Evolutionary conservation across 2,797 vertebrate species (phyloP).

Genomic region (Esox lucius): DNA sequence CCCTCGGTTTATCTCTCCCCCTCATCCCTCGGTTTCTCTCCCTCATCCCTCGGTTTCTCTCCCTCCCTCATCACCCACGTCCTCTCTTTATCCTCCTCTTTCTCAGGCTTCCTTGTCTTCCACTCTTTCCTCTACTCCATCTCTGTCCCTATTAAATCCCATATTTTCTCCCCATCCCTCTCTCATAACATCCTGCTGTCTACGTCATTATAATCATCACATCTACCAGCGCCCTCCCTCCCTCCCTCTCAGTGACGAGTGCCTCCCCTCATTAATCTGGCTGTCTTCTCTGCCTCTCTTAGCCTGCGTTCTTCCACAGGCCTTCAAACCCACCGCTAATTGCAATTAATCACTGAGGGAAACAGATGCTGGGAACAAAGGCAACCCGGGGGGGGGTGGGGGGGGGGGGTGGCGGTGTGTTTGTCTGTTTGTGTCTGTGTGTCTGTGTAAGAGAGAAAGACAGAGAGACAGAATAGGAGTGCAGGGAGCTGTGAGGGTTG

Average conservation of each 20-base stretch:
- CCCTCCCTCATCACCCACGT: constrained; percentile 9
- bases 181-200: constrained; percentile 33
- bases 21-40: constrained; percentile 36
- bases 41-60: constrained; percentile 39
- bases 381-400: constrained; percentile 68
- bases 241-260: constrained; percentile 73
- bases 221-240: neutral
- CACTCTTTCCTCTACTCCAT: neutral
- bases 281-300: constrained; percentile 91
- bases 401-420: neutral
- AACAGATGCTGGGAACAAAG: constrained; percentile 98
- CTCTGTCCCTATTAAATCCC: neutral
- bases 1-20: too few relatives aligned
- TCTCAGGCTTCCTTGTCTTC: neutral
- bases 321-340: constrained; percentile 96
- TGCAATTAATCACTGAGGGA: constrained; percentile 99
- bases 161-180: neutral
- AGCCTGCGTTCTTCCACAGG: constrained; percentile 92
- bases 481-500: constrained; percentile 40
- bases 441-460: too few relatives aligned
- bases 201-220: too few relatives aligned
- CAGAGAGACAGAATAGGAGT: neutral
- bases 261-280: constrained; percentile 95
- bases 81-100: constrained; percentile 67
- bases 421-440: neutral